These are phyloP conservation scores for Scolopax bukidnonensis DNA, from an alignment of 2,797 vertebrate genomes.

Conservation along the genomic window DNA sequence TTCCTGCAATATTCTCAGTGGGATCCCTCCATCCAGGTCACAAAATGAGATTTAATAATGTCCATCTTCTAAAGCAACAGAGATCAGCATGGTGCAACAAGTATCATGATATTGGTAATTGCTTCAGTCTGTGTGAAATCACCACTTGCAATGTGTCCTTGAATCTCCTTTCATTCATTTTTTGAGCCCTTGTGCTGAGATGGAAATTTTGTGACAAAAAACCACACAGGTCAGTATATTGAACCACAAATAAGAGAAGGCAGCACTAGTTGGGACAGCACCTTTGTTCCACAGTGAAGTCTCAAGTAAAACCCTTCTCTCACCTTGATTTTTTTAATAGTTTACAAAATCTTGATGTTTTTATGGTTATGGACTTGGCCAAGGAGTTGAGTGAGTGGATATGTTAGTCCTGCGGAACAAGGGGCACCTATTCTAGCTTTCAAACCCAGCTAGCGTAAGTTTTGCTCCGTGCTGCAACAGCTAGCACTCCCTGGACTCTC, in stretches of 20 bases:
- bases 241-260: neutral
- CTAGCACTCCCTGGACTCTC: rapidly evolving
- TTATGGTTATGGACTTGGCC: neutral
- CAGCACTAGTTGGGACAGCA: neutral
- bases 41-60: neutral
- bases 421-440: neutral
- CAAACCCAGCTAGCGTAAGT: neutral
- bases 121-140: neutral
- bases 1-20: neutral
- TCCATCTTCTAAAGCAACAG: neutral
- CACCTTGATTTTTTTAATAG: neutral
- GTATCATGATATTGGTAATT: neutral
- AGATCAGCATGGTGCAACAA: neutral
- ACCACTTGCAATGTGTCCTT: neutral
- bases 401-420: neutral
- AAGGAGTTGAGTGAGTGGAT: neutral
- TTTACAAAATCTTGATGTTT: neutral
- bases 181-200: neutral
- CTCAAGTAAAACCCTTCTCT: neutral
- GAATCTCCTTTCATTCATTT: neutral
- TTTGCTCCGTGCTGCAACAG: neutral
- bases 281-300: neutral
- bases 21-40: neutral
- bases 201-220: neutral
- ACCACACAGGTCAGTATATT: neutral